phyloP scores from a whole-genome alignment of 1,140 invertebrate genomes.

The Leptonema lineaticorne region DNA sequence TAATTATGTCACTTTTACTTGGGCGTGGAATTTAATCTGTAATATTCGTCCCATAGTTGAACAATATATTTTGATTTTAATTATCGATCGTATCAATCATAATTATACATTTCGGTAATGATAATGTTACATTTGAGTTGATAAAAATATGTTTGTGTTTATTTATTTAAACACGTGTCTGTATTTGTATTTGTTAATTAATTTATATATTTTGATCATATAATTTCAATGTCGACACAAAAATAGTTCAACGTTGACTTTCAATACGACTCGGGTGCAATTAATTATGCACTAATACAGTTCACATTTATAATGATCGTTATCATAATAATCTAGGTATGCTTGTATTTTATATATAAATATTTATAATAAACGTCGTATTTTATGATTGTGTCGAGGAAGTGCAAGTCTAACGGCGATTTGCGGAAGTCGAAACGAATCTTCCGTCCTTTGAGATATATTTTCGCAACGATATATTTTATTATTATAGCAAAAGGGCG shows the following conservation, averaged over 20 bases:
- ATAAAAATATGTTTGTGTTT: no score
- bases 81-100: no score
- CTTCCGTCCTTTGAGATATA: not conserved
- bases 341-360: not conserved
- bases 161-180: no score
- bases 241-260: constrained; percentile 11
- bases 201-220: constrained; percentile 2
- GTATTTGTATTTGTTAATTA: no score
- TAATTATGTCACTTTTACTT: no score
- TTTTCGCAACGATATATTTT: no score
- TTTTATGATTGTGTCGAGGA: not conserved
- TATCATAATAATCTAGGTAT: not conserved
- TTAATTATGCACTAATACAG: not conserved
- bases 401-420: not conserved
- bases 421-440: constrained; percentile 1
- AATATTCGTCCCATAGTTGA: no score
- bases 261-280: not conserved
- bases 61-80: no score
- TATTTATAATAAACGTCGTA: not conserved
- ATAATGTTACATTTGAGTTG: no score
- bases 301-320: not conserved
- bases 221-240: not conserved
- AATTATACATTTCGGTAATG: no score
- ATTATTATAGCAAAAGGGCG: not conserved
- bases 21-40: no score